Percentiles rank a stretch among this genome's conserved stretches.
These are phyloP conservation scores for Jordanella pulchra DNA, from an alignment of 2,797 vertebrate species.

Conservation along the genomic window DNA sequence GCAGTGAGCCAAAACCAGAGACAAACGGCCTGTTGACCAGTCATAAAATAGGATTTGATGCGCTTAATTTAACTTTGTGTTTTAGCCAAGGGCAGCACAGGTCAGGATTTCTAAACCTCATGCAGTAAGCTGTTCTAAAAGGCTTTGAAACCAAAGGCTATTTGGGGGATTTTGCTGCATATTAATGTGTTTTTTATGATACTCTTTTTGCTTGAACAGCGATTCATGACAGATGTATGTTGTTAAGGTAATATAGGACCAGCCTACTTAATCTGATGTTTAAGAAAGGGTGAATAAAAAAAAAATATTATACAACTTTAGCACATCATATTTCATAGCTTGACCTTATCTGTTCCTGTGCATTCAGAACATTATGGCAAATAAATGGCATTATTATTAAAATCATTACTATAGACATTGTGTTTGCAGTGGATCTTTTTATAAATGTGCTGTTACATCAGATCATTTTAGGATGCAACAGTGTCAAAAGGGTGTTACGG, in stretches of 20 bases:
- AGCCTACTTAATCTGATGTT: background rate
- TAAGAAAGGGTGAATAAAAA: background rate
- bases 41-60: constrained; percentile 2
- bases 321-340: background rate
- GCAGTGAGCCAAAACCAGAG: constrained; percentile 5
- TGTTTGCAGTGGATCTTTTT: background rate
- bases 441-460: background rate
- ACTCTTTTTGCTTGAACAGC: background rate
- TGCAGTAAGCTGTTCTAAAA: background rate
- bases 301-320: background rate
- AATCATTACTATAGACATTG: background rate
- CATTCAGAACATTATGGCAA: background rate
- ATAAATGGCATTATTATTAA: background rate
- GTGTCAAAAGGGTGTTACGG: constrained; percentile 6
- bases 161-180: background rate
- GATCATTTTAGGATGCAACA: constrained; percentile 1
- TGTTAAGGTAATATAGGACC: background rate
- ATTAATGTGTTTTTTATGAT: background rate
- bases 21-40: constrained; percentile 2
- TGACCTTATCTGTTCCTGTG: background rate
- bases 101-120: background rate
- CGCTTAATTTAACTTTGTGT: constrained; percentile 4
- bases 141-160: background rate
- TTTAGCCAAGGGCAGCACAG: constrained; percentile 1
- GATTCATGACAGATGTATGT: background rate